These are phyloP conservation scores for Sycophila sp. DNA, from an alignment of 1,140 invertebrate genomes.

Conservation along the genomic window DNA sequence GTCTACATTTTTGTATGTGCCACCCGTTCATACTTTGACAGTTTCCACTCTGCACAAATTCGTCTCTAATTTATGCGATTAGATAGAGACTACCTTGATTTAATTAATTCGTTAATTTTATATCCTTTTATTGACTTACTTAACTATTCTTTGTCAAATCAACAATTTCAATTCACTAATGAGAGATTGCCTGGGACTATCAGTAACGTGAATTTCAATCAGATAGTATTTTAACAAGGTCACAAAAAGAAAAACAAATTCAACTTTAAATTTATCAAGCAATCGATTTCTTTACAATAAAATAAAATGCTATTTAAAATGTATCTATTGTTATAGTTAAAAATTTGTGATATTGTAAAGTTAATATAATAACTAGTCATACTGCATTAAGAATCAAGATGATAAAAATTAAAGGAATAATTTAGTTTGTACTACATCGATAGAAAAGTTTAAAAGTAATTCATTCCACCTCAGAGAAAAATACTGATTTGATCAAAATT, in stretches of 20 bases:
- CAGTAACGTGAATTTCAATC: conserved; percentile 30
- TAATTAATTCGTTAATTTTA: background rate
- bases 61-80: background rate
- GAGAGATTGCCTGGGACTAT: background rate
- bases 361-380: no score
- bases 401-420: conserved; percentile 16
- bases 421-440: conserved; percentile 13
- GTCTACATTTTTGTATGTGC: no score
- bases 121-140: background rate
- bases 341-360: no score
- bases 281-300: background rate
- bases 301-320: background rate
- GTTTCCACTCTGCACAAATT: background rate
- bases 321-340: background rate
- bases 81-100: background rate
- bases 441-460: conserved; percentile 15
- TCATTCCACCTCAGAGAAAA: background rate
- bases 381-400: background rate
- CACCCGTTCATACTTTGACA: no score
- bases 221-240: background rate
- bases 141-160: background rate
- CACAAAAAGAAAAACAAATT: background rate
- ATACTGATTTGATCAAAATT: conserved; percentile 30
- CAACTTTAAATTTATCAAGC: background rate
- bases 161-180: conserved; percentile 24